Evolutionary conservation across 2,797 vertebrate species (phyloP).

Genomic region (Capromys pilorides): DNA sequence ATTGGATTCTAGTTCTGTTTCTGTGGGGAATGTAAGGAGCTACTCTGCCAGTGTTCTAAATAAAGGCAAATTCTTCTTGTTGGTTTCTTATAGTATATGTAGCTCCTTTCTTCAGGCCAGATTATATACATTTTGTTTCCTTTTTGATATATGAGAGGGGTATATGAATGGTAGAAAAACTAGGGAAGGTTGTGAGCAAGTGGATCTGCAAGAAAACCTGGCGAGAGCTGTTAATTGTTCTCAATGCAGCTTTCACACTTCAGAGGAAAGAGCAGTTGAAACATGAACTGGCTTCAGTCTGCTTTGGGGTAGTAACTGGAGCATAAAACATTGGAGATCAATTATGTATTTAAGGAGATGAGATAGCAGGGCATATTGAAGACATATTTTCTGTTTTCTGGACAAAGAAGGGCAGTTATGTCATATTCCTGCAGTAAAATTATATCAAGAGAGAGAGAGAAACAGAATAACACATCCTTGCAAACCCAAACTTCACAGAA

Average conservation of each 20-base stretch:
- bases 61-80: conserved; percentile 38
- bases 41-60: conserved; percentile 61
- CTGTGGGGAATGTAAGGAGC: conserved; percentile 52
- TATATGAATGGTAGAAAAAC: not conserved
- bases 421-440: conserved; percentile 58
- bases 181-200: conserved; percentile 26
- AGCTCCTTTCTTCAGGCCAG: not conserved
- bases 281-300: conserved; percentile 58
- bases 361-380: conserved; percentile 72
- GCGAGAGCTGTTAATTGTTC: conserved; percentile 60
- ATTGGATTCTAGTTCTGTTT: conserved; percentile 72
- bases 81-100: not conserved
- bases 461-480: not conserved
- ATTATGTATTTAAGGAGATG: conserved; percentile 78
- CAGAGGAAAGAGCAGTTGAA: conserved; percentile 61
- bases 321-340: conserved; percentile 78
- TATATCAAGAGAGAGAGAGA: conserved; percentile 36
- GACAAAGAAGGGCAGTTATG: conserved; percentile 41
- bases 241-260: conserved; percentile 55
- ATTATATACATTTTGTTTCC: not conserved
- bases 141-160: not conserved
- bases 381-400: conserved; percentile 66
- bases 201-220: conserved; percentile 11
- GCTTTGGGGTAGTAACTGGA: conserved; percentile 65
- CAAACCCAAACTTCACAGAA: conserved; percentile 24